phyloP scores from a whole-genome alignment of 2,113 vertebrate species.

The Ammodramus savannarum region DNA sequence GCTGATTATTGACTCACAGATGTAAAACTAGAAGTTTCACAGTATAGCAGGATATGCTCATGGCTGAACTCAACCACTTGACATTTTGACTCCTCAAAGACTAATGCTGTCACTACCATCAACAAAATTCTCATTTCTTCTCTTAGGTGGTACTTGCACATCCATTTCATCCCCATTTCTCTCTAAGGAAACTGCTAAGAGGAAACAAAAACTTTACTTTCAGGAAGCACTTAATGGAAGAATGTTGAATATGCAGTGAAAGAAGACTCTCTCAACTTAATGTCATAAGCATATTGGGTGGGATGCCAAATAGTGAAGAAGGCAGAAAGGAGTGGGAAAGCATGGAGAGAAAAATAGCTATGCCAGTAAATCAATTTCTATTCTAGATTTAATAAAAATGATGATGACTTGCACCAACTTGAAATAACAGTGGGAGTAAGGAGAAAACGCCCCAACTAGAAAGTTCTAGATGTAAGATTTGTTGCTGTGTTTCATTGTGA shows the following conservation, averaged over 20 bases:
- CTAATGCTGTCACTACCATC: neutral
- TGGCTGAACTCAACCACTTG: neutral
- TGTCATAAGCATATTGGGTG: neutral
- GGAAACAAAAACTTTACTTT: neutral
- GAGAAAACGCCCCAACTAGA: neutral
- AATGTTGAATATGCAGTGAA: rapidly evolving
- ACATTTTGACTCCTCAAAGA: neutral
- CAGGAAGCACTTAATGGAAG: neutral
- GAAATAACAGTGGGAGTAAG: neutral
- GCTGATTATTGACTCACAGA: neutral
- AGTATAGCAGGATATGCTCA: neutral
- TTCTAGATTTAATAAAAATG: neutral
- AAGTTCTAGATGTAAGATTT: neutral
- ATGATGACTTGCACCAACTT: neutral
- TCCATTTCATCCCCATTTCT: neutral
- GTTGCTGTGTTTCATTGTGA: neutral
- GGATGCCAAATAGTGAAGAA: neutral
- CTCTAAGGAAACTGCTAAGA: neutral
- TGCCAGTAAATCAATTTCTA: neutral
- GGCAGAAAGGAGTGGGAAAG: neutral
- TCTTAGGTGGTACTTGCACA: neutral
- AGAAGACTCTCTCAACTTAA: neutral
- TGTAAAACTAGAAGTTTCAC: neutral
- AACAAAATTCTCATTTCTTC: neutral
- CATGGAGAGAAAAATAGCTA: neutral